Conservation (phyloP, 2,797 vertebrate genomes). For the Sylvia borin region DNA sequence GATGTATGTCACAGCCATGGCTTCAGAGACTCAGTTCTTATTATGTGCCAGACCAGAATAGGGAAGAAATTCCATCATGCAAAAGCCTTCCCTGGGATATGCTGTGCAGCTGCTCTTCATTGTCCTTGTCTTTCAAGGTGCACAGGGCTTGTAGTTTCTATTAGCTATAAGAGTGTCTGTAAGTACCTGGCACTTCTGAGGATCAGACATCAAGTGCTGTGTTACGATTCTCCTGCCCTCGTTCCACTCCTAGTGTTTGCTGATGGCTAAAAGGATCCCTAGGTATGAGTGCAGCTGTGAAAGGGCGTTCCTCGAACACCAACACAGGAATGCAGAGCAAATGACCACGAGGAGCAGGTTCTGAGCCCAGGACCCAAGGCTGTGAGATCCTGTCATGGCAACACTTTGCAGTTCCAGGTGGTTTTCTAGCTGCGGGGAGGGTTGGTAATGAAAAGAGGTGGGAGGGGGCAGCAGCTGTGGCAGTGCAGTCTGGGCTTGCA, state of each 20-base stretch:
- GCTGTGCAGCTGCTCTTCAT: background rate
- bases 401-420: background rate
- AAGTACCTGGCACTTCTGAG: background rate
- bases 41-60: background rate
- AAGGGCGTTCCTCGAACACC: background rate
- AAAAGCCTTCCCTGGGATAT: background rate
- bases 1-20: accelerated
- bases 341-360: background rate
- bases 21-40: background rate
- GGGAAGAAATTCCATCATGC: background rate
- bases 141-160: background rate
- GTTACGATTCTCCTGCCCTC: background rate
- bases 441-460: background rate
- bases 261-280: background rate
- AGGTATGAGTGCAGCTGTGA: background rate
- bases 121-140: background rate
- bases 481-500: background rate
- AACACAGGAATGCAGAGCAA: background rate
- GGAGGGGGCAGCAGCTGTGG: background rate
- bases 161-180: background rate
- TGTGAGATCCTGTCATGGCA: background rate
- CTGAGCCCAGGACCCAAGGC: background rate
- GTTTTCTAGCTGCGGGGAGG: background rate
- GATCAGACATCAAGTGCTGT: background rate
- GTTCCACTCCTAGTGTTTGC: background rate